Conservation (phyloP, 92 coral and sea anemone genomes). For the Chrysogorgia sp. region DNA sequence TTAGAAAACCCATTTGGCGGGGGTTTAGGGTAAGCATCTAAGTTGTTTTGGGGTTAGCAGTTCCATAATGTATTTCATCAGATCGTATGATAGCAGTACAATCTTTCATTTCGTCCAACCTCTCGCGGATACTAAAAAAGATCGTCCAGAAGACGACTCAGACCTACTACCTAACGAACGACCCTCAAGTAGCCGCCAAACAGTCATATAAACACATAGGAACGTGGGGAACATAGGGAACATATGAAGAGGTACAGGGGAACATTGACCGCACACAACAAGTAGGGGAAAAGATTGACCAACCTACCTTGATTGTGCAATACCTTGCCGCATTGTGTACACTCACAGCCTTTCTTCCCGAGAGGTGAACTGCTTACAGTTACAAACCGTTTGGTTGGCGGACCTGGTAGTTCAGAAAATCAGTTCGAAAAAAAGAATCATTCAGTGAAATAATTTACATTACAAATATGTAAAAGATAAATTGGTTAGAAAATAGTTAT, state of each 20-base stretch:
- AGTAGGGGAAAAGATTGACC: too few relatives aligned
- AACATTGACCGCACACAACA: too few relatives aligned
- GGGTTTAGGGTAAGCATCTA: too few relatives aligned
- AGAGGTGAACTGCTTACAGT: slow-evolving; percentile 93
- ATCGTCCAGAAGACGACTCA: background rate
- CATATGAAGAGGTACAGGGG: too few relatives aligned
- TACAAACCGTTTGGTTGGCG: slow-evolving; percentile 84
- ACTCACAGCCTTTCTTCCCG: slow-evolving; percentile 98
- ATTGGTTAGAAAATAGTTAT: background rate
- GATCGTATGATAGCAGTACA: too few relatives aligned
- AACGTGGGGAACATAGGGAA: background rate
- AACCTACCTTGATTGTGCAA: slow-evolving; percentile 92
- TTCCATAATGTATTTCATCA: too few relatives aligned
- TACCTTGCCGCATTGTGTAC: slow-evolving; percentile 94
- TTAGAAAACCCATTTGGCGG: too few relatives aligned
- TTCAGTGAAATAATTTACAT: background rate
- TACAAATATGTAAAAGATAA: background rate
- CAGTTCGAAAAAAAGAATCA: background rate
- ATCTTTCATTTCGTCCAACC: too few relatives aligned
- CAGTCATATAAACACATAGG: background rate
- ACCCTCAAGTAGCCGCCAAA: background rate
- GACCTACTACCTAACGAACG: background rate
- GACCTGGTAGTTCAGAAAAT: slow-evolving; percentile 54
- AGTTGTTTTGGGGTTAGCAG: too few relatives aligned
- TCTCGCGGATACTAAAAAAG: too few relatives aligned